Evolutionary conservation across 2,888 invertebrate genomes (phyloP).

Genomic region (Caradrina clavipalpis): DNA sequence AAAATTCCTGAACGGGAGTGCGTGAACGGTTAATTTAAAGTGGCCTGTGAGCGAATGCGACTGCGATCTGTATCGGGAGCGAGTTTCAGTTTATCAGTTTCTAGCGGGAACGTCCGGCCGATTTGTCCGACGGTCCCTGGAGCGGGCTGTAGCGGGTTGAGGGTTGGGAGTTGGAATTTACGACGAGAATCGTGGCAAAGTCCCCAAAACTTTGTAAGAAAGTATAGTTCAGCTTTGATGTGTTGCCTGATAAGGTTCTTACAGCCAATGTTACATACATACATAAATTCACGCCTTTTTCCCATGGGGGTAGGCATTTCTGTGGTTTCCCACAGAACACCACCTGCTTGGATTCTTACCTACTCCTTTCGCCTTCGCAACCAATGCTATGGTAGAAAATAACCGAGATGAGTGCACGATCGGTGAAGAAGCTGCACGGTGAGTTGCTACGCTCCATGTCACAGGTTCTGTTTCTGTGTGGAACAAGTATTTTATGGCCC

Average conservation of each 20-base stretch:
- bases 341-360: too few species aligned
- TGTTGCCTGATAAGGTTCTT: background rate
- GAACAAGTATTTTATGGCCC: background rate
- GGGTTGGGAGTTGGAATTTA: background rate
- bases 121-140: slow-evolving; percentile 58
- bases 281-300: too few species aligned
- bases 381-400: background rate
- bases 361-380: too few species aligned
- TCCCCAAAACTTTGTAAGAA: background rate
- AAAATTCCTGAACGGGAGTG: slow-evolving; percentile 88
- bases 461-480: background rate
- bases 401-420: background rate
- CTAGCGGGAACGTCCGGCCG: slow-evolving; percentile 88
- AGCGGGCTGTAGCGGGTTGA: slow-evolving; percentile 49
- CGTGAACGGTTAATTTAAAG: slow-evolving; percentile 90
- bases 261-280: background rate
- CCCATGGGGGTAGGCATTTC: too few species aligned
- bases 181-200: background rate
- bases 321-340: too few species aligned
- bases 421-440: background rate
- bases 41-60: slow-evolving; percentile 82
- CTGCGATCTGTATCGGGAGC: slow-evolving; percentile 87
- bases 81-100: slow-evolving; percentile 89
- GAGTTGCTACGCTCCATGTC: background rate
- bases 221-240: too few species aligned